Evolutionary conservation across 2,113 vertebrate species (phyloP), one percentile per base, ranked within the genome.

Genomic region (Malurus alboscapulatus): DNA sequence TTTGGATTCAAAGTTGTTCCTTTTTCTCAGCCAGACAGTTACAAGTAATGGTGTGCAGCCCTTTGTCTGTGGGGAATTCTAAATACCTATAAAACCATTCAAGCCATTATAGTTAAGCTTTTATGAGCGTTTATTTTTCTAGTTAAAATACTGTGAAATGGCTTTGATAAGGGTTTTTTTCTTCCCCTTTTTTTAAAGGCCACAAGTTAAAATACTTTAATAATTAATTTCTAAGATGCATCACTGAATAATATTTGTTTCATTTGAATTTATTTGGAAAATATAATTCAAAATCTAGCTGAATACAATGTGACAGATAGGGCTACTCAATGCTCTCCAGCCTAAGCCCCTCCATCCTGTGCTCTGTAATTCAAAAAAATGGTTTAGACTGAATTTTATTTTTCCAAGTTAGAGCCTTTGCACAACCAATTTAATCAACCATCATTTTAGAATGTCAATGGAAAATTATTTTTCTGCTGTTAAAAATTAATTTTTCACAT

Each of bases 21-120:
- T 79, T 93, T 93, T 83, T 25, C 71, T 82, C 66, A 82, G 58
- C 42, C 91, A 91, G 88, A 57, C 40, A 79, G 66, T 76, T 84
- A 83, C 71, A 90, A 58, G 83, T 72, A 94, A 87, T 86, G 42
- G 20, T 50, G 63, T 68, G 76, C 57, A 92, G 54, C 32, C 29
- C 38, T 74, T 67, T 61, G 22, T 38, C 79, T 38, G 7, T 12
- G 3, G 32, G 44, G 87, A 84, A 76, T 93, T 92, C 40, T 94
- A 88, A 93, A 79, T 18, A 71, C 30, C 42, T 92, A 8, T 34
- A 68, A 24, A 72, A 66, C 38, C 32, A 77, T 62, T 65, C 38
- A 72, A 76, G 16, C 26, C 66, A 55, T 88, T 69, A 73, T 8
- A 75, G 27, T 69, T 69, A 75, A 90, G n/a, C 4, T 90, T 84